Evolutionary conservation across 1,140 invertebrate genomes (phyloP).

Genomic region (Frieseomelitta varia): DNA sequence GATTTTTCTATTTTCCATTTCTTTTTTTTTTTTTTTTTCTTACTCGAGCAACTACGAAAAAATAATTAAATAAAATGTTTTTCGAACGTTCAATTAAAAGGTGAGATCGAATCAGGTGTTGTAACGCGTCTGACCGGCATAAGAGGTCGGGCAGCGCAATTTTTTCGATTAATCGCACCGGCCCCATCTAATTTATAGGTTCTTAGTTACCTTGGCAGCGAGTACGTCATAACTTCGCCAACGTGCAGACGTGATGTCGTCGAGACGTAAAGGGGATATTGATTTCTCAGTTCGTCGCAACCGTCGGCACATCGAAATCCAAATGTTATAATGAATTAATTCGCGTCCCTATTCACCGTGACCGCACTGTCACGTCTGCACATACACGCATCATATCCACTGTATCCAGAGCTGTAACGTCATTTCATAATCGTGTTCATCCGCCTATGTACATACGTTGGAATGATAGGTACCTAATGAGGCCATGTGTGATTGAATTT

Average conservation of each 20-base stretch:
- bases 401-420: neutral
- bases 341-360: neutral
- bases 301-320: constrained; percentile 9
- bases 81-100: too few relatives aligned
- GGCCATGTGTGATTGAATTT: neutral
- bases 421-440: neutral
- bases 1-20: too few relatives aligned
- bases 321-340: constrained; percentile 32
- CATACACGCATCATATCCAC: too few relatives aligned
- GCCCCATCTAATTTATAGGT: constrained; percentile 42
- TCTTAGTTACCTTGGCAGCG: constrained; percentile 51
- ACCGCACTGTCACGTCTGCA: neutral
- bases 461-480: neutral
- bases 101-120: neutral
- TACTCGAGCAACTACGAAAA: too few relatives aligned
- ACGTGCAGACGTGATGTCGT: constrained; percentile 33
- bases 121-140: neutral
- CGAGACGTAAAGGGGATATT: constrained; percentile 47
- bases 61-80: too few relatives aligned
- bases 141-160: constrained; percentile 28
- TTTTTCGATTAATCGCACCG: constrained; percentile 55
- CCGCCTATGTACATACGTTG: neutral
- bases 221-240: constrained; percentile 53
- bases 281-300: constrained; percentile 49
- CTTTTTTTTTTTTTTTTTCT: too few relatives aligned